A percentile compares a stretch with the other conserved stretches of the same genome.
phyloP scores from a whole-genome alignment of 2,888 invertebrate species.

The Hemistola chrysoprasaria region DNA sequence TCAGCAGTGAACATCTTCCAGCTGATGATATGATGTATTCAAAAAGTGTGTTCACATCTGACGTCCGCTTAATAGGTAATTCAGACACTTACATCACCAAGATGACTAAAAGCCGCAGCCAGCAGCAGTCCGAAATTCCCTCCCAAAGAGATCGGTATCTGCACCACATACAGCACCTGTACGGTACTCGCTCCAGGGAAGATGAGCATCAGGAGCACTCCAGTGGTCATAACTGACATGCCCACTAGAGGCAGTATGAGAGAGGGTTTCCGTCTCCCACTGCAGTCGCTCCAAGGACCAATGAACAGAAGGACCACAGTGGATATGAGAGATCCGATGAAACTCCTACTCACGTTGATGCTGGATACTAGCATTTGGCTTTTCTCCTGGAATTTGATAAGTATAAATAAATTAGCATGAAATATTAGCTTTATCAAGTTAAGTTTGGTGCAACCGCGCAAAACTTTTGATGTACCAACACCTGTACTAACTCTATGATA shows the following conservation, averaged over 20 bases:
- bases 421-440: no score
- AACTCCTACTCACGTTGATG: conserved; percentile 84
- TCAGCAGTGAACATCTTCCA: no score
- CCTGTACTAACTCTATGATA: no score
- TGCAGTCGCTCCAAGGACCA: conserved; percentile 85
- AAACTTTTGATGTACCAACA: no score
- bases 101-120: conserved; percentile 89
- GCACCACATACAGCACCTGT: conserved; percentile 69
- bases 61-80: conserved; percentile 1
- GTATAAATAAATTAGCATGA: no score
- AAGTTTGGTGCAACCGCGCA: no score
- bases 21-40: no score
- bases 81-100: conserved; percentile 87
- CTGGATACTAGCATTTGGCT: conserved; percentile 84
- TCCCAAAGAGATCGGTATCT: conserved; percentile 86
- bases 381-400: conserved; percentile 53
- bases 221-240: conserved; percentile 74
- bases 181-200: conserved; percentile 68
- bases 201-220: conserved; percentile 64
- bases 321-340: conserved; percentile 79
- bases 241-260: conserved; percentile 80
- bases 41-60: no score
- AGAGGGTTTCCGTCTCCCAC: conserved; percentile 80
- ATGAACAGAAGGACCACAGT: conserved; percentile 82
- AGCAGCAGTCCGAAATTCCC: conserved; percentile 87